These are phyloP conservation scores for Tringa solitaria DNA, from an alignment of 2,113 vertebrate species.

Conservation along the genomic window DNA sequence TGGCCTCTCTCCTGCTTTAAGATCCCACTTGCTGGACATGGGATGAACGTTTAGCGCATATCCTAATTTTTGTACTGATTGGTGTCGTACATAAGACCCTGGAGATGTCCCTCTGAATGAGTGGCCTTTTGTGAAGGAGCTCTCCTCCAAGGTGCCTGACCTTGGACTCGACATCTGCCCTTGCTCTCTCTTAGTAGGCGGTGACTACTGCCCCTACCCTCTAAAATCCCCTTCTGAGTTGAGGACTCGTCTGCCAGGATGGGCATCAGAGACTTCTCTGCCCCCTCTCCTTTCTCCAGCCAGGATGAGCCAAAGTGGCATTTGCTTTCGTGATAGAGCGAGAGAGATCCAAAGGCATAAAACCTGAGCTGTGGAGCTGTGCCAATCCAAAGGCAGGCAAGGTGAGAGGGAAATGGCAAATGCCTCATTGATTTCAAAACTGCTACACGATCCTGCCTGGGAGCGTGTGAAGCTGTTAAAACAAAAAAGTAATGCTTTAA, in stretches of 20 bases:
- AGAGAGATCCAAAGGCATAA: background rate
- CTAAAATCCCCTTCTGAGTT: background rate
- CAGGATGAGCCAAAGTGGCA: background rate
- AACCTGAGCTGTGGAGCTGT: background rate
- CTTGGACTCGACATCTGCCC: background rate
- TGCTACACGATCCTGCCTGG: conserved; percentile 17
- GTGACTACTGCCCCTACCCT: background rate
- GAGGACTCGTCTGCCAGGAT: background rate
- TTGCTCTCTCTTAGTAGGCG: background rate
- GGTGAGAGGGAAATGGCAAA: conserved; percentile 40
- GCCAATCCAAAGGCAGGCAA: background rate
- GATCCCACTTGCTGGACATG: background rate
- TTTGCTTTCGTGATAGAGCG: rapidly evolving
- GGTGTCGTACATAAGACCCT: background rate
- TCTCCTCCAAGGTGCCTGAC: background rate
- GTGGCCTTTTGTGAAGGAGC: background rate
- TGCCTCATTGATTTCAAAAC: conserved; percentile 1
- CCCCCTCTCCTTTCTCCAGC: background rate
- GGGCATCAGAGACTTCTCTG: background rate
- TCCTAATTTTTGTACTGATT: background rate
- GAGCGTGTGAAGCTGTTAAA: background rate
- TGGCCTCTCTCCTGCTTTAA: background rate
- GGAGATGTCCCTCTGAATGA: background rate
- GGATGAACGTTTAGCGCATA: background rate
- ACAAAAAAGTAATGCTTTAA: background rate